Conservation (phyloP, 2,888 invertebrate species). For the Apoda limacodes region DNA sequence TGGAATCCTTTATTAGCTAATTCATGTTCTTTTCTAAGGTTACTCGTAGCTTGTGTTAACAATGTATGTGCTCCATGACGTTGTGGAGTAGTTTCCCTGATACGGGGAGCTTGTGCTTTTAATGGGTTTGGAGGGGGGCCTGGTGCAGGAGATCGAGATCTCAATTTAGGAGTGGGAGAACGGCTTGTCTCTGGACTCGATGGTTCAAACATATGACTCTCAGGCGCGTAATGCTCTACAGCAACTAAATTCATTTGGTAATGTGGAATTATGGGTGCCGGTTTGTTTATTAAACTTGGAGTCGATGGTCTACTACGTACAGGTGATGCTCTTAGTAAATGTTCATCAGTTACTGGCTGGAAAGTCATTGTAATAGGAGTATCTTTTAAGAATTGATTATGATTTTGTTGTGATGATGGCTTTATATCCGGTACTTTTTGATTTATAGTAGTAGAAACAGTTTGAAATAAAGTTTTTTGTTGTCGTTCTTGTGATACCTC, state of each 20-base stretch:
- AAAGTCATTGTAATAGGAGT: slow-evolving; percentile 72
- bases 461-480: slow-evolving; percentile 19
- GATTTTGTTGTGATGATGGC: slow-evolving; percentile 27
- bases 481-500: slow-evolving; percentile 42
- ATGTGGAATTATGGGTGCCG: slow-evolving; percentile 80
- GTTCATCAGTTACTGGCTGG: slow-evolving; percentile 73
- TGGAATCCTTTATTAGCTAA: slow-evolving; percentile 49
- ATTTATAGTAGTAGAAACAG: slow-evolving; percentile 15
- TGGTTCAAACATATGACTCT: slow-evolving; percentile 71
- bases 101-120: slow-evolving; percentile 73
- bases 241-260: slow-evolving; percentile 83
- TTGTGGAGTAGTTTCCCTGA: slow-evolving; percentile 62
- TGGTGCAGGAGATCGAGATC: slow-evolving; percentile 77
- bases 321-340: slow-evolving; percentile 63
- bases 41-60: slow-evolving; percentile 38
- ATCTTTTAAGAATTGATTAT: slow-evolving; percentile 53
- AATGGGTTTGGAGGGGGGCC: slow-evolving; percentile 78
- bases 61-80: slow-evolving; percentile 44
- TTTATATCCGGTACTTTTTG: slow-evolving; percentile 27
- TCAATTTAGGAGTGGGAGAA: slow-evolving; percentile 73
- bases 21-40: slow-evolving; percentile 58
- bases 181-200: slow-evolving; percentile 69
- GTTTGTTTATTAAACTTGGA: slow-evolving; percentile 79
- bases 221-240: slow-evolving; percentile 72
- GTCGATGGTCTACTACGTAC: slow-evolving; percentile 72